These are phyloP conservation scores for Campylomormyrus numenius DNA, from an alignment of 2,113 vertebrate genomes.

Conservation along the genomic window DNA sequence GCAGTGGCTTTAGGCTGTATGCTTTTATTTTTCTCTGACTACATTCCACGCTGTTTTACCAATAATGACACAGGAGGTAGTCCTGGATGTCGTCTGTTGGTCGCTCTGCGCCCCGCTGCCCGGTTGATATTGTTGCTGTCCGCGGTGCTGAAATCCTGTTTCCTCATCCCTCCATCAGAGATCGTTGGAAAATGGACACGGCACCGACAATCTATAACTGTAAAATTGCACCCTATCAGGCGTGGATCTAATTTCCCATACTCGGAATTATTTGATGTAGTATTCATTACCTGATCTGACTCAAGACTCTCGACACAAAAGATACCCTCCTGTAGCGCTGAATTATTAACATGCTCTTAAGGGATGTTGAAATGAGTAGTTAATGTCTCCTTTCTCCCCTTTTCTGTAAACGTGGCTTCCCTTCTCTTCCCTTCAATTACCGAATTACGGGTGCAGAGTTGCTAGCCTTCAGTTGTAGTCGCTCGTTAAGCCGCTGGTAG, in stretches of 20 bases:
- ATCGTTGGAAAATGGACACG: not conserved
- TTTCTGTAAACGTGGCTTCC: not conserved
- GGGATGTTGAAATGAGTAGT: not conserved
- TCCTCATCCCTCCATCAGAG: not conserved
- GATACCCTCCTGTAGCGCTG: not conserved
- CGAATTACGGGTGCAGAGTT: not conserved
- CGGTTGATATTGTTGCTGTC: slow-evolving; percentile 1
- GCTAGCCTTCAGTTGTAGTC: not conserved
- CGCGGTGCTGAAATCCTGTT: slow-evolving; percentile 19
- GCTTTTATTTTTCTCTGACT: not conserved
- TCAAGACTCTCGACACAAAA: not conserved
- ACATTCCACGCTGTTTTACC: not conserved
- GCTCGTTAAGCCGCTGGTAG: not conserved
- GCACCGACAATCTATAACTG: too few species aligned
- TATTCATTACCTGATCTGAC: not conserved
- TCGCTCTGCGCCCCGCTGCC: not conserved
- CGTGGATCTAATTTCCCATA: not conserved
- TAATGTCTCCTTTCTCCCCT: not conserved
- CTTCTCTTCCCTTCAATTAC: not conserved
- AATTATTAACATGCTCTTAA: slow-evolving; percentile 1
- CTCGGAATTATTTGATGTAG: slow-evolving; percentile 8
- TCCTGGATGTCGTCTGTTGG: not conserved
- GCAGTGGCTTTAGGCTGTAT: not conserved
- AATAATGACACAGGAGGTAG: not conserved
- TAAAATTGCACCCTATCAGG: not conserved